Conservation (phyloP, 2,797 vertebrate genomes). For the Helicolenus hilgendorfi region DNA sequence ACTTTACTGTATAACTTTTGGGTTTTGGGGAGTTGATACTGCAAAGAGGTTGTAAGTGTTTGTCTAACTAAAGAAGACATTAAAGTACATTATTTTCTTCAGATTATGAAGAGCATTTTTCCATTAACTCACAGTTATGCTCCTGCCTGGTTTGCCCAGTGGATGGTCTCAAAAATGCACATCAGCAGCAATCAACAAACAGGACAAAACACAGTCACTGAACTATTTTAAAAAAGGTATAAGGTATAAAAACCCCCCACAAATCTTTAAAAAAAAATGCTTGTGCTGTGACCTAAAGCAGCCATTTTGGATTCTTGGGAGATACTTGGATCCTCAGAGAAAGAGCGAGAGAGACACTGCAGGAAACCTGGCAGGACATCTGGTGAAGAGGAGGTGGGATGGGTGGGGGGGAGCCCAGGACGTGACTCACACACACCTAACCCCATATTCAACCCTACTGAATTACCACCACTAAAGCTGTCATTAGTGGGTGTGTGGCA, state of each 20-base stretch:
- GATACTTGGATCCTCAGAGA: conserved; percentile 36
- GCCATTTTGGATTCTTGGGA: conserved; percentile 68
- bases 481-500: conserved; percentile 88
- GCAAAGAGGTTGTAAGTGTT: not conserved
- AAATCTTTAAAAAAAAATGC: not conserved
- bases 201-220: not conserved
- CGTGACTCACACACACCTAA: conserved; percentile 84
- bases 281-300: conserved; percentile 9
- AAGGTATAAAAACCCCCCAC: not conserved
- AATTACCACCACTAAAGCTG: conserved; percentile 87
- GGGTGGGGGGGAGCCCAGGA: conserved; percentile 54
- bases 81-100: not conserved
- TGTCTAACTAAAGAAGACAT: not conserved
- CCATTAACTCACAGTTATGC: not conserved
- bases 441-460: conserved; percentile 83
- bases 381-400: conserved; percentile 53
- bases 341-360: conserved; percentile 44
- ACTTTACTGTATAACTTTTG: not conserved
- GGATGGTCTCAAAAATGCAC: not conserved
- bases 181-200: not conserved
- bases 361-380: conserved; percentile 83
- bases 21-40: not conserved
- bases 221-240: not conserved
- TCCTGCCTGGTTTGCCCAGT: not conserved
- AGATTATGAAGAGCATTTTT: not conserved